These are phyloP conservation scores for Siniperca chuatsi DNA, from an alignment of 2,113 vertebrate genomes.

Conservation along the genomic window DNA sequence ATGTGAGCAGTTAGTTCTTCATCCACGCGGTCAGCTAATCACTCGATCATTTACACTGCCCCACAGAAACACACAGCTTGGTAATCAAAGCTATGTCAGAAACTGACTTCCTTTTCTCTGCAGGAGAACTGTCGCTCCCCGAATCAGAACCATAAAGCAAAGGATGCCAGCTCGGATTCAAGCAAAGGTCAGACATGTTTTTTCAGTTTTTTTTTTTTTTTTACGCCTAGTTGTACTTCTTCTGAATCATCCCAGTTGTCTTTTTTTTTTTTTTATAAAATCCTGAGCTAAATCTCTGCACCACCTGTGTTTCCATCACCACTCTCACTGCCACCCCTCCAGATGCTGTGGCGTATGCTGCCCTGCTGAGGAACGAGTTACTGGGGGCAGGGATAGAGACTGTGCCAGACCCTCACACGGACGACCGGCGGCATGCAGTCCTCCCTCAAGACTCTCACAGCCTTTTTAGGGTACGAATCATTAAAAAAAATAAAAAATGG, in stretches of 20 bases:
- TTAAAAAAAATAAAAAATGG: too few species aligned
- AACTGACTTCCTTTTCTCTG: not conserved
- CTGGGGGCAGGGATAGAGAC: slow-evolving; percentile 85
- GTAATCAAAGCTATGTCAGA: not conserved
- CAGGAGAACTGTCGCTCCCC: slow-evolving; percentile 87
- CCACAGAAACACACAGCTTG: not conserved
- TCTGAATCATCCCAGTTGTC: not conserved
- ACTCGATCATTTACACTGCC: not conserved
- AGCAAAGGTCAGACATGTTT: slow-evolving; percentile 82
- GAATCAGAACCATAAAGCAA: slow-evolving; percentile 84
- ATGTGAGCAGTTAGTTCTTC: slow-evolving; percentile 71
- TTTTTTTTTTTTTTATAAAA: too few species aligned
- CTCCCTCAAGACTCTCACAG: slow-evolving; percentile 81
- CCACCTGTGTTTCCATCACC: not conserved
- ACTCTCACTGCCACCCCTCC: not conserved
- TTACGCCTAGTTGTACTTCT: too few species aligned
- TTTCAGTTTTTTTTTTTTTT: not conserved
- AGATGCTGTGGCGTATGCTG: slow-evolving; percentile 87
- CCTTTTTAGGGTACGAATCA: slow-evolving; percentile 83
- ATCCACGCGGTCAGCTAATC: not conserved
- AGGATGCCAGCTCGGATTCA: slow-evolving; percentile 84
- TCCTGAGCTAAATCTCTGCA: not conserved
- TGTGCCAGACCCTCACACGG: slow-evolving; percentile 83
- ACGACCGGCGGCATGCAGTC: slow-evolving; percentile 81
- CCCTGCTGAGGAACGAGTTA: slow-evolving; percentile 86